These are phyloP conservation scores for Patella ulyssiponensis DNA, from an alignment of 2,888 invertebrate genomes.

Conservation along the genomic window DNA sequence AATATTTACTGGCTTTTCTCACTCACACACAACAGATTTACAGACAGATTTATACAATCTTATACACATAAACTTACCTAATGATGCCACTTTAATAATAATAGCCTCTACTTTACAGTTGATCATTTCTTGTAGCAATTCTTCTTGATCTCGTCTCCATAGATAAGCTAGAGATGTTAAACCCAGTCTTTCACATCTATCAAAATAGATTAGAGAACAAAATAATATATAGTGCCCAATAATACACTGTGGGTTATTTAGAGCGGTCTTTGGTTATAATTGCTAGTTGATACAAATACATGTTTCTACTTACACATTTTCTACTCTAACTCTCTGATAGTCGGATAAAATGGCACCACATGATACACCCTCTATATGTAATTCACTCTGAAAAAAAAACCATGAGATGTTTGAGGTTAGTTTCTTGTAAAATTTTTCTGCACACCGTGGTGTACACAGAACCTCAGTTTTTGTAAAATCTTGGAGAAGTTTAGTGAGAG, in stretches of 20 bases:
- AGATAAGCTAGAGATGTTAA: conserved; percentile 92
- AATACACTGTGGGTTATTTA: no score
- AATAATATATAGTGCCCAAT: neutral
- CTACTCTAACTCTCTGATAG: conserved; percentile 97
- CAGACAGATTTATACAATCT: no score
- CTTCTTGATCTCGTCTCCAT: conserved; percentile 96
- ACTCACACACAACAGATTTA: no score
- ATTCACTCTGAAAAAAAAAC: conserved; percentile 52
- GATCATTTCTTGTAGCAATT: conserved; percentile 97
- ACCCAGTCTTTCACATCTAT: conserved; percentile 89
- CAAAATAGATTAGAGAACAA: conserved; percentile 12
- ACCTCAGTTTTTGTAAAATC: no score
- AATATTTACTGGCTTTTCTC: no score
- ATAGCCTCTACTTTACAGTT: conserved; percentile 92
- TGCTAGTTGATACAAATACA: no score
- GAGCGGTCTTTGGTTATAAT: no score
- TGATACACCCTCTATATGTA: conserved; percentile 89
- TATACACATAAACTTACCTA: conserved; percentile 73
- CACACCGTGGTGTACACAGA: no score
- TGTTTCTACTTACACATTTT: conserved; percentile 88
- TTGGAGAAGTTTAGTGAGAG: no score
- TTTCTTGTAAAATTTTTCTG: neutral
- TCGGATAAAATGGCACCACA: conserved; percentile 98
- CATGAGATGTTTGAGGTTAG: neutral
- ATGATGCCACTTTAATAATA: conserved; percentile 96